Conservation (phyloP, 2,797 vertebrate species). For the Coluber constrictor region DNA sequence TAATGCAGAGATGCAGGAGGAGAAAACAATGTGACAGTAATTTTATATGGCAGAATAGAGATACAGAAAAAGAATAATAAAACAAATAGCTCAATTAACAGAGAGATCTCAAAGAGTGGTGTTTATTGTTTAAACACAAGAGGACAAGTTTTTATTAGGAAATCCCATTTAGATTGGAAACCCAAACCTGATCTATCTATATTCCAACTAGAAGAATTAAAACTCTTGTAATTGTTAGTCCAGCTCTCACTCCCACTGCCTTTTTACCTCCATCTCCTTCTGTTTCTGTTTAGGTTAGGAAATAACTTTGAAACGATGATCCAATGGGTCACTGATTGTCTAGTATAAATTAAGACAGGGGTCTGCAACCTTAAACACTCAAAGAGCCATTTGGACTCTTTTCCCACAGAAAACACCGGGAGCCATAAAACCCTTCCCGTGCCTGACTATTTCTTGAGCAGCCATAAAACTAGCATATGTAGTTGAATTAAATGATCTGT, state of each 20-base stretch:
- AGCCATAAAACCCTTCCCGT: too few relatives aligned
- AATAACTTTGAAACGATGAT: background rate
- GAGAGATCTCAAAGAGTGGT: background rate
- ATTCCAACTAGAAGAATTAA: background rate
- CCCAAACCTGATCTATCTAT: background rate
- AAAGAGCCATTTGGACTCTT: too few relatives aligned
- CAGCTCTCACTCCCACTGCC: background rate
- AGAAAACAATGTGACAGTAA: background rate
- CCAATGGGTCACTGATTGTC: background rate
- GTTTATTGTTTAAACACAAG: background rate
- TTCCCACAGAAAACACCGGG: too few relatives aligned
- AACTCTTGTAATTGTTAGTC: background rate
- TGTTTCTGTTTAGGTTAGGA: background rate
- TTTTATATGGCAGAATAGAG: background rate
- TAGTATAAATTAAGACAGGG: background rate
- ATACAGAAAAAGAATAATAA: background rate
- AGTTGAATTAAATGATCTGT: too few relatives aligned
- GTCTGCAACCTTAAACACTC: too few relatives aligned
- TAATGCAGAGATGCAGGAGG: background rate
- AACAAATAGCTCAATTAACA: background rate
- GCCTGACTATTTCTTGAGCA: too few relatives aligned
- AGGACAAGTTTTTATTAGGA: background rate
- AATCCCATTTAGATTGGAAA: background rate
- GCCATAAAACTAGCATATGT: too few relatives aligned
- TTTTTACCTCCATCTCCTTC: background rate